Evolutionary conservation across 2,888 invertebrate genomes (phyloP).

Genomic region (Leucozona laternaria): DNA sequence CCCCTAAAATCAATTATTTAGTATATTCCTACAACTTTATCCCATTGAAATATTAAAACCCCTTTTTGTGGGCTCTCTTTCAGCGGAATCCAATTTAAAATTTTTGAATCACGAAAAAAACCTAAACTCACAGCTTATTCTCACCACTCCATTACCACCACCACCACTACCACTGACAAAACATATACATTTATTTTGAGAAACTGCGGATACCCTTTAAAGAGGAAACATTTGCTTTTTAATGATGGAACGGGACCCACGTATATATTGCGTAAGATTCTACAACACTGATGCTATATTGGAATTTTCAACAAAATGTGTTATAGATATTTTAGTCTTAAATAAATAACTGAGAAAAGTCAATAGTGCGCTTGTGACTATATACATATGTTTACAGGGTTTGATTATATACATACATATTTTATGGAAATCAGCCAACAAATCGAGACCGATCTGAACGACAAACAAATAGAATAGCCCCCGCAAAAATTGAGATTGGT

Average conservation of each 20-base stretch:
- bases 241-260: background rate
- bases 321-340: too few species aligned
- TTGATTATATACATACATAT: conserved; percentile 7
- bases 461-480: background rate
- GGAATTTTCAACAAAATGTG: too few species aligned
- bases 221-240: background rate
- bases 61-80: conserved; percentile 13
- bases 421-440: conserved; percentile 34
- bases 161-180: conserved; percentile 43
- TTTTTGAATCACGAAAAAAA: conserved; percentile 34
- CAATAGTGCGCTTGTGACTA: conserved; percentile 20
- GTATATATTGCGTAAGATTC: too few species aligned
- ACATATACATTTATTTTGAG: background rate
- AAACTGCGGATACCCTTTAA: too few species aligned
- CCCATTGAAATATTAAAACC: conserved; percentile 57
- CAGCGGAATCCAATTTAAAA: conserved; percentile 53
- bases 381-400: background rate
- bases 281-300: too few species aligned
- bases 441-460: conserved; percentile 7
- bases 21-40: conserved; percentile 12
- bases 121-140: background rate
- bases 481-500: conserved; percentile 8
- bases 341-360: background rate
- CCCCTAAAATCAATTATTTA: conserved; percentile 41
- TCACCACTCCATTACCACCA: too few species aligned